Evolutionary conservation across 2,797 vertebrate genomes (phyloP).

Genomic region (Mallotus villosus): DNA sequence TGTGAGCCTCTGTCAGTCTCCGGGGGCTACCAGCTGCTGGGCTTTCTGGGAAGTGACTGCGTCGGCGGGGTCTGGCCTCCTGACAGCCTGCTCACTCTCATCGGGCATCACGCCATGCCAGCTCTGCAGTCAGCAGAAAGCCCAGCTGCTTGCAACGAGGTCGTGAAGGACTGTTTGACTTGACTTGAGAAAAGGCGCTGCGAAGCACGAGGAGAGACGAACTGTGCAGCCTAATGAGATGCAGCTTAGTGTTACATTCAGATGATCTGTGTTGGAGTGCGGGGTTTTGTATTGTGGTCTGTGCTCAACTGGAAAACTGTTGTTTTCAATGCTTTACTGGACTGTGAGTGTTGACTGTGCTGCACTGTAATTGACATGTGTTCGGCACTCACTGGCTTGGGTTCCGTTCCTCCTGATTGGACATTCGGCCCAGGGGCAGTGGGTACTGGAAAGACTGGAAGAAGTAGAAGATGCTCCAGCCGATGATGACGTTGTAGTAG

Average conservation of each 20-base stretch:
- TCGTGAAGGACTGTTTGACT: conserved; percentile 19
- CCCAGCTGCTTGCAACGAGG: conserved; percentile 17
- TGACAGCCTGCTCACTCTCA: conserved; percentile 36
- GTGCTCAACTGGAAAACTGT: neutral
- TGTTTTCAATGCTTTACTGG: neutral
- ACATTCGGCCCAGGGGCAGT: conserved; percentile 85
- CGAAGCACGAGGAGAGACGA: neutral
- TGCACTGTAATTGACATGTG: neutral
- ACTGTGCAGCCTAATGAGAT: conserved; percentile 1
- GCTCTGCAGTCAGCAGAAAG: conserved; percentile 21
- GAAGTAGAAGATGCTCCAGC: conserved; percentile 91
- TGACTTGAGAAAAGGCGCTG: conserved; percentile 20
- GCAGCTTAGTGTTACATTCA: neutral
- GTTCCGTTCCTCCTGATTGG: conserved; percentile 84
- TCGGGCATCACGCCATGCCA: neutral
- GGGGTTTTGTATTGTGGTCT: neutral
- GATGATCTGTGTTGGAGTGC: neutral
- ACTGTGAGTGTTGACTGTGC: neutral
- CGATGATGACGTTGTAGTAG: conserved; percentile 89
- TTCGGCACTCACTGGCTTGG: conserved; percentile 77
- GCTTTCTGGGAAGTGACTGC: conserved; percentile 20
- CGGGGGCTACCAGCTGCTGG: conserved; percentile 26
- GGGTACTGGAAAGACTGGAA: conserved; percentile 90
- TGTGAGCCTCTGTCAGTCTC: conserved; percentile 27
- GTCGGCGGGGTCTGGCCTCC: conserved; percentile 22